Base-by-base conservation (phyloP, 1,140 invertebrate genomes). In the Lepeophtheirus salmonis region DNA sequence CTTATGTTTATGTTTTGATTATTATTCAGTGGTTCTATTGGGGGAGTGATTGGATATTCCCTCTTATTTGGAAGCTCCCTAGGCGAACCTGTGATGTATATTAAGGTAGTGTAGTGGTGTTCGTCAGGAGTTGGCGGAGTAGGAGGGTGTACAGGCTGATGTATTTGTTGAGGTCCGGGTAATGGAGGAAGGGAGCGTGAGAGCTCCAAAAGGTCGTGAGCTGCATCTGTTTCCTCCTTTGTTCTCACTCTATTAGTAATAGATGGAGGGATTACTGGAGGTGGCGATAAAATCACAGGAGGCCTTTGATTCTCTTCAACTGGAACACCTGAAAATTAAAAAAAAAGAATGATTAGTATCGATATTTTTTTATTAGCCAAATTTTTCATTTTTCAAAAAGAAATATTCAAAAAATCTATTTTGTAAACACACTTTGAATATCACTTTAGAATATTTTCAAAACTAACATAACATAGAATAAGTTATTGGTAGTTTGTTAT, bases 171-270 rank as follows among this genome's bases (percentile, higher is more conserved):
- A 18, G 23, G 56, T n/a, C 30, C n/a, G 3, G 51, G 49, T 21
- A 61, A 62, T 13, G 66, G 65, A 2, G 67, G 67, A 3, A 67
- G 63, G 14, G 67, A 67, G 14, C 64, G 63, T 13, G 67, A 66
- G 30, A 68, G 62, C 62, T 68, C 66, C 2, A 68, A 63, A 10
- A 68, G 64, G 61, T 68, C 67, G 26, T 68, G 67, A 16, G 67
- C 67, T 3, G 67, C 67, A 56, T 68, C 67, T 1, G 67, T 68
- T 63, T 68, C 67, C 58, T 67, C 67, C 12, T 66, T 64, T 14
- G 66, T 66, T 12, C 67, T 18, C 17, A 57, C 10, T 10, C 55
- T 25, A 30, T 20, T 25, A 14, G 26, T 17, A 1, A 17, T 20
- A 12, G 55, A 25, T 25, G 55, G 52, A 54, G 23, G 52, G 23